Conservation (phyloP, 2,113 vertebrate genomes). For the Pogonocichla stellata region DNA sequence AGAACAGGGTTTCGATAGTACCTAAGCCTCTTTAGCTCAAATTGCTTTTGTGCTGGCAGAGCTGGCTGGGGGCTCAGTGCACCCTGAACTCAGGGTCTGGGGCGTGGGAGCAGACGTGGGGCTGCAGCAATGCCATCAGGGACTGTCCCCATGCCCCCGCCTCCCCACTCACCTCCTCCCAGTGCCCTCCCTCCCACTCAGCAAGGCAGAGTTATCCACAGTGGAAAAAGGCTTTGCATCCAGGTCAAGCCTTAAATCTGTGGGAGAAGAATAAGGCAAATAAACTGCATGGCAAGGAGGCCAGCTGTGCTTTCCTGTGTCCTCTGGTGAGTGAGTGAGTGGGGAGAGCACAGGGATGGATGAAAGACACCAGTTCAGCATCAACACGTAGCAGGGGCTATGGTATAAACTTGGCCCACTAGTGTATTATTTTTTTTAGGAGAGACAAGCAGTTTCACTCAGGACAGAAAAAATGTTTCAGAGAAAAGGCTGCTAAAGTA, state of each 20-base stretch:
- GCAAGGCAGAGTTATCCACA: background rate
- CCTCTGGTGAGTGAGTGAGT: background rate
- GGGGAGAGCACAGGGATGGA: background rate
- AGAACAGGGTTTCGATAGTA: background rate
- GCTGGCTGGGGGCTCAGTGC: background rate
- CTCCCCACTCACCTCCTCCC: background rate
- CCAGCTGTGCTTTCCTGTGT: fast-evolving
- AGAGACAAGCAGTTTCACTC: background rate
- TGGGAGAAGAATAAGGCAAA: background rate
- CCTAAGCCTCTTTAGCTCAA: background rate
- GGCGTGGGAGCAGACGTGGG: background rate
- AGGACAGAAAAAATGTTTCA: background rate
- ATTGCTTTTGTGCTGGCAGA: background rate
- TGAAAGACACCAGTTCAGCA: background rate
- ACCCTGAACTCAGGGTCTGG: background rate
- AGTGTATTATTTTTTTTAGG: background rate
- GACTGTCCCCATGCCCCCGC: fast-evolving
- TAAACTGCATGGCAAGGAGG: background rate
- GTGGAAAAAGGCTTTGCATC: background rate
- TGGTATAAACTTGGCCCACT: background rate
- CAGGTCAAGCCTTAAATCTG: background rate
- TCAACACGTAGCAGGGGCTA: background rate
- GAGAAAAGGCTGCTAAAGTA: background rate
- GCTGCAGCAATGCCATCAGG: background rate
- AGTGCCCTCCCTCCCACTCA: background rate